A percentile compares a stretch with the other conserved stretches of the same genome.
These are phyloP conservation scores for Sebastolobus altivelis DNA, from an alignment of 2,797 vertebrate genomes.

Conservation along the genomic window DNA sequence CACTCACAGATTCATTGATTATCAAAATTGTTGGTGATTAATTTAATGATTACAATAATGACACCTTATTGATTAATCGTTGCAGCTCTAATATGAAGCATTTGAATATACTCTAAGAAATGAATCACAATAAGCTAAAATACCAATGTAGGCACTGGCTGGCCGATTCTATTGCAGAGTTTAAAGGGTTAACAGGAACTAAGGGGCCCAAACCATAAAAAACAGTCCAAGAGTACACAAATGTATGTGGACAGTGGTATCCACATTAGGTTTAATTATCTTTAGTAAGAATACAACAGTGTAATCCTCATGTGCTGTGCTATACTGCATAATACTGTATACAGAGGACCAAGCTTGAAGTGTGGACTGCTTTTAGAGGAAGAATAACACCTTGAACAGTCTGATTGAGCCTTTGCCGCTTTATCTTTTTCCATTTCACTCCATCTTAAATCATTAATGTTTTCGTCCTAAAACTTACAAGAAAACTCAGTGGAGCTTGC, in stretches of 20 bases:
- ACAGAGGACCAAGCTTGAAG: conserved; percentile 5
- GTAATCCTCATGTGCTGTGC: background rate
- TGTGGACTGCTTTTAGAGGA: conserved; percentile 34
- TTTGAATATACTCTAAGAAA: no score
- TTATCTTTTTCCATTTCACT: conserved; percentile 22
- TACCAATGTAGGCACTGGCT: background rate
- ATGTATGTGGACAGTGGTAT: background rate
- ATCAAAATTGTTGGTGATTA: conserved; percentile 11
- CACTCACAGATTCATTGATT: no score
- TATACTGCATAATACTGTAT: background rate
- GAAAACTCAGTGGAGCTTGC: conserved; percentile 46
- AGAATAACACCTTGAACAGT: conserved; percentile 30
- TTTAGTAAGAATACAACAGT: background rate
- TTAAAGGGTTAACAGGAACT: background rate
- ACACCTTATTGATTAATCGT: no score
- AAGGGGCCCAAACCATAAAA: background rate
- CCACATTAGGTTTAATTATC: conserved; percentile 1
- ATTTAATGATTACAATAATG: no score
- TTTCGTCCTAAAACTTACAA: conserved; percentile 45
- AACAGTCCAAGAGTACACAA: background rate
- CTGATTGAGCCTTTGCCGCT: conserved; percentile 30
- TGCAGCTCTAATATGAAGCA: no score
- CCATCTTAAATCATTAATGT: conserved; percentile 69
- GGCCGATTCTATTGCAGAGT: no score
- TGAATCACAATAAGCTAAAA: background rate